phyloP scores from a whole-genome alignment of 2,888 invertebrate genomes.

The Xanthorhoe designata region DNA sequence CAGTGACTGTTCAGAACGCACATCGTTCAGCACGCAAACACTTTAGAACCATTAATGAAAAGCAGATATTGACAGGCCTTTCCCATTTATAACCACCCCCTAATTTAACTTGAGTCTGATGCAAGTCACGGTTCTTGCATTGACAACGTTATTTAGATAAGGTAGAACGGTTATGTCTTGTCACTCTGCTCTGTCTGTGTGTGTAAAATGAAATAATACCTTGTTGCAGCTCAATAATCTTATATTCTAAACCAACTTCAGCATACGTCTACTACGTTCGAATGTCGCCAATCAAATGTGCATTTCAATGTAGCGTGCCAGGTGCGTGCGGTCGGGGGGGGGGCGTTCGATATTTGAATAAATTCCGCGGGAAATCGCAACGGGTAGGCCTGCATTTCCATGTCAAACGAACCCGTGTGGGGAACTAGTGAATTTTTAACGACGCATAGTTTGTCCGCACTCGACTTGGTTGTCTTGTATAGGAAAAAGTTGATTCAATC shows the following conservation, averaged over 20 bases:
- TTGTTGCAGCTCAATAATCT: conserved; percentile 12
- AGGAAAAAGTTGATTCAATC: conserved; percentile 23
- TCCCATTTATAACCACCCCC: conserved; percentile 72
- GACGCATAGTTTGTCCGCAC: conserved; percentile 48
- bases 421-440: conserved; percentile 75
- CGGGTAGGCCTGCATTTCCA: conserved; percentile 76
- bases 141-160: conserved; percentile 66
- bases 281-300: conserved; percentile 71
- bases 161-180: neutral
- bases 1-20: conserved; percentile 56
- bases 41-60: conserved; percentile 75
- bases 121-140: conserved; percentile 71
- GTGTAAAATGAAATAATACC: too few relatives aligned
- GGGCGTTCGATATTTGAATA: conserved; percentile 64
- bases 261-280: conserved; percentile 53
- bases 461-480: conserved; percentile 28
- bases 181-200: too few relatives aligned
- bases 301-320: conserved; percentile 66
- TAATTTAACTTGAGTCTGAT: conserved; percentile 71
- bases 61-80: conserved; percentile 74
- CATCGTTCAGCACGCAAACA: conserved; percentile 65
- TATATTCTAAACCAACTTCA: conserved; percentile 34
- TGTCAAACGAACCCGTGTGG: conserved; percentile 73
- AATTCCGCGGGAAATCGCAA: conserved; percentile 67
- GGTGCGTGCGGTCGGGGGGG: conserved; percentile 56